phyloP scores from a whole-genome alignment of 2,797 vertebrate species.

The Tachyglossus aculeatus region DNA sequence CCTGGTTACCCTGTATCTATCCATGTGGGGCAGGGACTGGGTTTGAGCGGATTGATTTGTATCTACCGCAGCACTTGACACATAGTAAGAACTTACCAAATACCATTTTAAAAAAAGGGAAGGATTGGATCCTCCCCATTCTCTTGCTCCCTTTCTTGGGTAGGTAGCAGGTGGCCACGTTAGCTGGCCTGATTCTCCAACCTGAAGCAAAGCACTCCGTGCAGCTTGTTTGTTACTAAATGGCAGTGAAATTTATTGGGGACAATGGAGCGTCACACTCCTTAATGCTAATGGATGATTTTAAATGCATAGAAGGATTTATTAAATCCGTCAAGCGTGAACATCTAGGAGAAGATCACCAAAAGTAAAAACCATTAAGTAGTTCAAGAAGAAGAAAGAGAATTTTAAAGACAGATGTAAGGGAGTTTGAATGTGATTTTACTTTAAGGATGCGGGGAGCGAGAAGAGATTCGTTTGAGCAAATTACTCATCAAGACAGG shows the following conservation, averaged over 20 bases:
- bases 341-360: conserved; percentile 19
- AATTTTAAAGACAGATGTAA: conserved; percentile 24
- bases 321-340: conserved; percentile 30
- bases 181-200: no score
- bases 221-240: not conserved
- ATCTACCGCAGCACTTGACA: no score
- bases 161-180: no score
- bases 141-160: no score
- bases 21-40: no score
- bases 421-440: conserved; percentile 30
- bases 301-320: conserved; percentile 19
- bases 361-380: conserved; percentile 32
- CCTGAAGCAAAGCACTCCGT: no score
- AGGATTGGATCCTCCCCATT: no score
- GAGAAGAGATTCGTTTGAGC: conserved; percentile 22
- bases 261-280: conserved; percentile 7
- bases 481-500: conserved; percentile 33
- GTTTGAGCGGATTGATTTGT: no score
- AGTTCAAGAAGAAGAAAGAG: conserved; percentile 39
- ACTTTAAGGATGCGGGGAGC: conserved; percentile 13
- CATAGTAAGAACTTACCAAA: no score
- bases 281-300: conserved; percentile 13
- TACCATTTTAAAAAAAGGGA: no score
- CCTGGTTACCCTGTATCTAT: no score
- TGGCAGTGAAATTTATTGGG: conserved; percentile 9